Base-by-base conservation (phyloP, 2,113 vertebrate species). In the Mastomys natalensis region DNA sequence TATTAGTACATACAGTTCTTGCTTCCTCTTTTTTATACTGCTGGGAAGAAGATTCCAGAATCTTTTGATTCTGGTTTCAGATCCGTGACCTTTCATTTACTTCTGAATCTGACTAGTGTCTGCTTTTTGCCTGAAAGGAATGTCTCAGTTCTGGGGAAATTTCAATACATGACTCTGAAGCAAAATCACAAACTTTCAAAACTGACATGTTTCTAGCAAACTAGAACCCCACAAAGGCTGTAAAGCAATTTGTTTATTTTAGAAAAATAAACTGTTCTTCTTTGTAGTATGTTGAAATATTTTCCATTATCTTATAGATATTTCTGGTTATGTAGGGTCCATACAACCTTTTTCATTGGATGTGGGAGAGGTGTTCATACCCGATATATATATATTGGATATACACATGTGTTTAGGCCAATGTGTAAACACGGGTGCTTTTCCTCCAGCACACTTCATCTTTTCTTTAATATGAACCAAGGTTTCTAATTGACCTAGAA, bases 161-260 rank as follows among this genome's bases (percentile, higher is more conserved):
- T 80, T n/a, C 34, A 58, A 81, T 58, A 58, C 22, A 24, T 24
- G 19, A 10, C 34, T 81, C 34, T 55, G 58, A 78, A 94, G 3
- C 9, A 74, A 66, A 88, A 12, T 62, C 13, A 80, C 24, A 84
- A 80, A 80, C 84, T 21, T 87, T 45, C 45, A 88, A 29, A 15
- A 90, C 1, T 76, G 29, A 93, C n/a, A 31, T 76, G 37, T 19
- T 90, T 43, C 37, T 12, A 19, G 13, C 15, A 82, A 8, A 11
- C 11, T 29, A 24, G 26, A 43, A 1, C 0, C 64, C 1, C 0
- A 13, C 3, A 81, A 72, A 29, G 13, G 53, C 17, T 51, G 1
- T 22, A 81, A 45, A 29, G 15, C 26, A 51, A 31, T 78, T 34
- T 34, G 43, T 76, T 76, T 77, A 6, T 48, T 94, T 96, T 60